Evolutionary conservation across 2,888 invertebrate genomes (phyloP).

Genomic region (Leptarthrus brevirostris): DNA sequence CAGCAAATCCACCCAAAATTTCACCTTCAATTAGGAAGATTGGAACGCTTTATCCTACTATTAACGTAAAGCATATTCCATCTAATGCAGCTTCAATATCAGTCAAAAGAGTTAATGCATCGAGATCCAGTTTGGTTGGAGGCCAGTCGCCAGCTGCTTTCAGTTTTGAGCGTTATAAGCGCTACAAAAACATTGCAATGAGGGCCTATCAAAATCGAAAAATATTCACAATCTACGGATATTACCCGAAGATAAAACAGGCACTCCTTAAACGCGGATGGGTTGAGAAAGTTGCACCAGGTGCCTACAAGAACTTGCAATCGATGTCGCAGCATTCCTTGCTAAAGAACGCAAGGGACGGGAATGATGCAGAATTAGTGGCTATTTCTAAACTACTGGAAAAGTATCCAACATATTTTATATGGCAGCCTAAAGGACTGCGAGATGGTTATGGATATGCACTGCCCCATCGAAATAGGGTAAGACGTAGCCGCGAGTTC

Average conservation of each 20-base stretch:
- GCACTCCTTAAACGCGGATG: conserved; percentile 76
- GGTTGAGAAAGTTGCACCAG: conserved; percentile 75
- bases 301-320: conserved; percentile 61
- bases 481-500: conserved; percentile 59
- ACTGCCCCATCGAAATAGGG: conserved; percentile 61
- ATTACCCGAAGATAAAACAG: conserved; percentile 60
- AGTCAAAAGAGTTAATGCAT: background rate
- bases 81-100: background rate
- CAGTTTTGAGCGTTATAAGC: conserved; percentile 48
- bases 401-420: conserved; percentile 75
- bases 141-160: background rate
- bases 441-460: conserved; percentile 58
- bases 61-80: background rate
- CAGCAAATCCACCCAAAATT: background rate
- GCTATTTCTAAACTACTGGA: conserved; percentile 72
- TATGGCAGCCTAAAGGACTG: conserved; percentile 71
- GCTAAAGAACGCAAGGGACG: conserved; percentile 60
- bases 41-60: background rate
- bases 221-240: conserved; percentile 64
- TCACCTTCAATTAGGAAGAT: background rate
- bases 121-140: background rate
- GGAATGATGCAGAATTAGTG: conserved; percentile 65
- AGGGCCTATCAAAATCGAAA: conserved; percentile 61
- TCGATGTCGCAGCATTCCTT: conserved; percentile 60
- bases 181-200: conserved; percentile 38